Percentiles rank a stretch among this genome's conserved stretches.
Evolutionary conservation across 1,140 invertebrate species (phyloP).

Genomic region (Maconellicoccus hirsutus): DNA sequence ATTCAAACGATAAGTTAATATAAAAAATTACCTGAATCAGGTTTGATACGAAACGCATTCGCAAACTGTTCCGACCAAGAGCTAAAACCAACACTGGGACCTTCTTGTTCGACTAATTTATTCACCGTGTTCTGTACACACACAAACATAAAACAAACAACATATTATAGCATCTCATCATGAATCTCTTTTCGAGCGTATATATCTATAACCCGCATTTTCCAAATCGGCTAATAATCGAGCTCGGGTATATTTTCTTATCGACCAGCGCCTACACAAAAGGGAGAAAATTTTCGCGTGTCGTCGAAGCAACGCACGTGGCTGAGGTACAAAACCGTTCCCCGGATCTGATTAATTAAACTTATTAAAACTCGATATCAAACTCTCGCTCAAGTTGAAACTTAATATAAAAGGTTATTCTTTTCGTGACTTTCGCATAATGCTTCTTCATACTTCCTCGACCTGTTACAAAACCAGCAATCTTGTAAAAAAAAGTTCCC

Average conservation of each 20-base stretch:
- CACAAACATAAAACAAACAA: neutral
- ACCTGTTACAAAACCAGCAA: no score
- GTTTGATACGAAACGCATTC: constrained; percentile 86
- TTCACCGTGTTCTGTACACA: constrained; percentile 83
- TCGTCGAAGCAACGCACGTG: neutral
- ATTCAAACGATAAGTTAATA: neutral
- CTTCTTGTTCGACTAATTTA: constrained; percentile 58
- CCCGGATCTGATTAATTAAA: neutral
- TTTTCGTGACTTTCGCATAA: neutral
- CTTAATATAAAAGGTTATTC: neutral
- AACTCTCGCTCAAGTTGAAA: neutral
- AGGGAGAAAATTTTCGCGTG: neutral
- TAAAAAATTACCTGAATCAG: constrained; percentile 38
- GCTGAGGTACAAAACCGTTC: neutral
- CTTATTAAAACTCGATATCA: neutral
- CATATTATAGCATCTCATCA: neutral
- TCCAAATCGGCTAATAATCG: neutral
- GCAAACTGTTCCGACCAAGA: constrained; percentile 98
- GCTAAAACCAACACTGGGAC: constrained; percentile 27
- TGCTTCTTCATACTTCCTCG: neutral
- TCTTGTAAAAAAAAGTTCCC: neutral
- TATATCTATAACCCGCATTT: neutral
- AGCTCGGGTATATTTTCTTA: no score
- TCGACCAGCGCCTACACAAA: no score
- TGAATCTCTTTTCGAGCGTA: neutral